Conservation (phyloP, 2,113 vertebrate species). For the Monopterus albus region DNA sequence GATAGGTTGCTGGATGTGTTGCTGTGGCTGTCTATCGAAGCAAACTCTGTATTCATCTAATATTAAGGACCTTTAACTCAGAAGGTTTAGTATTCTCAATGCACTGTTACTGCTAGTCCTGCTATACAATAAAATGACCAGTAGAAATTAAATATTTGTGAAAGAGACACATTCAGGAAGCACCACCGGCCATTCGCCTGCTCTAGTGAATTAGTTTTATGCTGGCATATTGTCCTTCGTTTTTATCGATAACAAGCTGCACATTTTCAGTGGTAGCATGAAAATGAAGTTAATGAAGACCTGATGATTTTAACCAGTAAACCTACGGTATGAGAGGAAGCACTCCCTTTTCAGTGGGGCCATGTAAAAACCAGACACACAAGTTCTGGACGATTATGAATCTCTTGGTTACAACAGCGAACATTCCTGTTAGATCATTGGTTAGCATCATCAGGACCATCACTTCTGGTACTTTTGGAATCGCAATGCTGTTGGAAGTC, state of each 20-base stretch:
- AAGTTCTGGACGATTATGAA: conserved; percentile 30
- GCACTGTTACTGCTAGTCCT: conserved; percentile 66
- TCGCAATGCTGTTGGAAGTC: conserved; percentile 48
- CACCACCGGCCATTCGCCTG: conserved; percentile 46
- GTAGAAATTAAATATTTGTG: conserved; percentile 56
- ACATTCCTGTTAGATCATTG: conserved; percentile 12
- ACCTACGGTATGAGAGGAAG: conserved; percentile 30
- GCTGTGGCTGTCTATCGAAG: conserved; percentile 67
- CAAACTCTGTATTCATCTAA: conserved; percentile 72
- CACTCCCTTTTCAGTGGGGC: conserved; percentile 32
- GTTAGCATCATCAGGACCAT: conserved; percentile 51
- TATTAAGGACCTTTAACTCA: conserved; percentile 71
- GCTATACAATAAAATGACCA: conserved; percentile 49
- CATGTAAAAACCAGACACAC: conserved; percentile 6
- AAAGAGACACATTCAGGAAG: conserved; percentile 54
- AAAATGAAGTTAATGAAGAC: conserved; percentile 46
- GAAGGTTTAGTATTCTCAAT: conserved; percentile 62
- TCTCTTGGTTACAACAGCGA: conserved; percentile 36
- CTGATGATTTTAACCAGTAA: conserved; percentile 46
- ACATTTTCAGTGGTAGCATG: conserved; percentile 55
- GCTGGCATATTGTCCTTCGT: conserved; percentile 41
- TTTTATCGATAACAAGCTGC: conserved; percentile 42
- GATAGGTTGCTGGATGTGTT: conserved; percentile 62
- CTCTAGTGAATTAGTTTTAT: conserved; percentile 58
- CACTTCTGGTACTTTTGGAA: conserved; percentile 65